A percentile compares a stretch with the other conserved stretches of the same genome.
phyloP scores from a whole-genome alignment of 2,888 invertebrate species.

The Thymelicus sylvestris region DNA sequence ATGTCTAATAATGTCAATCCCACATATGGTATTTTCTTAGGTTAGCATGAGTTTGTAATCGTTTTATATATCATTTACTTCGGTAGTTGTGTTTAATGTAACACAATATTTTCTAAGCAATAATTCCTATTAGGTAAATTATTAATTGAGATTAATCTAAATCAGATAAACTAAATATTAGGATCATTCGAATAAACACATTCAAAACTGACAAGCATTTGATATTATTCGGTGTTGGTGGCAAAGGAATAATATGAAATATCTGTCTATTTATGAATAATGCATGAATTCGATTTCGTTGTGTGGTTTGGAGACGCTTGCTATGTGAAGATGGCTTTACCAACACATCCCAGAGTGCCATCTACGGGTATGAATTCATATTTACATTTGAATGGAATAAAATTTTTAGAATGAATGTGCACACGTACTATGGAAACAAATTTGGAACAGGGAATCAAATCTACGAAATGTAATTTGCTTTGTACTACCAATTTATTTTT shows the following conservation, averaged over 20 bases:
- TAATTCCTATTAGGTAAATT: neutral
- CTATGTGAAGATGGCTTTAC: slow-evolving; percentile 35
- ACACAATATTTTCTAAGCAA: too few relatives aligned
- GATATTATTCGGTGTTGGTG: slow-evolving; percentile 19
- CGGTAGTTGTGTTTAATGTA: too few relatives aligned
- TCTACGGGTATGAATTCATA: slow-evolving; percentile 38
- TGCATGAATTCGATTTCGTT: slow-evolving; percentile 33
- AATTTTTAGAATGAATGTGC: slow-evolving; percentile 38
- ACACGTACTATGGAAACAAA: slow-evolving; percentile 35
- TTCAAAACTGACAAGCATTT: slow-evolving; percentile 3
- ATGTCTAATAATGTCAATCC: too few relatives aligned
- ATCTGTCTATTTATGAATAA: slow-evolving; percentile 29
- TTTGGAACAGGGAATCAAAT: slow-evolving; percentile 30
- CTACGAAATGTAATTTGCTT: slow-evolving; percentile 31
- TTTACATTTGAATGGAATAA: slow-evolving; percentile 38
- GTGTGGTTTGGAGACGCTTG: slow-evolving; percentile 29
- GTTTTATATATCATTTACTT: too few relatives aligned
- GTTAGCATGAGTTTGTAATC: too few relatives aligned
- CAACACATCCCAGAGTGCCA: slow-evolving; percentile 31
- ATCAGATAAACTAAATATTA: too few relatives aligned
- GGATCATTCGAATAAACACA: neutral
- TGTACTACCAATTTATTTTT: neutral
- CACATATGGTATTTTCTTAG: too few relatives aligned
- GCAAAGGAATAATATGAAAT: slow-evolving; percentile 29
- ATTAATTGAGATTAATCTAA: neutral